Conservation (phyloP, 2,797 vertebrate species). For the Falco novaeseelandiae region DNA sequence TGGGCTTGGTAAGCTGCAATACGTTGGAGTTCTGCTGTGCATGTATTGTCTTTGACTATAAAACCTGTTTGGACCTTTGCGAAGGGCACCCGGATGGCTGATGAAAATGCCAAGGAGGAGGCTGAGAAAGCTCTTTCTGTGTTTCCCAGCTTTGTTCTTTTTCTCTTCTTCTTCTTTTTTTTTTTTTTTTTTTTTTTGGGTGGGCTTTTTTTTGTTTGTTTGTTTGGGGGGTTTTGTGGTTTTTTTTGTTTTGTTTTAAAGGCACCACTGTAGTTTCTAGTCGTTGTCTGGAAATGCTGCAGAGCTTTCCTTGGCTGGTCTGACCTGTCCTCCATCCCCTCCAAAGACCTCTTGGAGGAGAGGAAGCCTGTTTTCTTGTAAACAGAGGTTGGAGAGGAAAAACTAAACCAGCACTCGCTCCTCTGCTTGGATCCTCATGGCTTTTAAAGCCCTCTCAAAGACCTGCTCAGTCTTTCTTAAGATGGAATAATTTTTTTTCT, state of each 20-base stretch:
- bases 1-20: slow-evolving; percentile 44
- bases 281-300: background rate
- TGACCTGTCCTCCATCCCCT: slow-evolving; percentile 23
- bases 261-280: background rate
- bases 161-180: background rate
- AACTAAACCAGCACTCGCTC: background rate
- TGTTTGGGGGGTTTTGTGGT: too few species aligned
- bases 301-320: background rate
- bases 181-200: too few species aligned
- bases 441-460: slow-evolving; percentile 20
- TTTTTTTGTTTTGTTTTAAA: background rate
- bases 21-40: slow-evolving; percentile 32
- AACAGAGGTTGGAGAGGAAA: background rate
- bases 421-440: slow-evolving; percentile 40
- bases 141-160: slow-evolving; percentile 36
- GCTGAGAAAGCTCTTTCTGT: background rate
- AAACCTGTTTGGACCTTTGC: slow-evolving; percentile 19
- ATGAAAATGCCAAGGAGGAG: slow-evolving; percentile 49
- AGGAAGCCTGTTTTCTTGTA: background rate
- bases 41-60: slow-evolving; percentile 8
- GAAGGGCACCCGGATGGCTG: background rate
- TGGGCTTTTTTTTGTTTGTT: background rate
- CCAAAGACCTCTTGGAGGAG: background rate
- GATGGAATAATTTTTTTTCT: background rate
- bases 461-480: slow-evolving; percentile 16